Conservation (phyloP, 2,113 vertebrate genomes). For the Rhinichthys klamathensis region DNA sequence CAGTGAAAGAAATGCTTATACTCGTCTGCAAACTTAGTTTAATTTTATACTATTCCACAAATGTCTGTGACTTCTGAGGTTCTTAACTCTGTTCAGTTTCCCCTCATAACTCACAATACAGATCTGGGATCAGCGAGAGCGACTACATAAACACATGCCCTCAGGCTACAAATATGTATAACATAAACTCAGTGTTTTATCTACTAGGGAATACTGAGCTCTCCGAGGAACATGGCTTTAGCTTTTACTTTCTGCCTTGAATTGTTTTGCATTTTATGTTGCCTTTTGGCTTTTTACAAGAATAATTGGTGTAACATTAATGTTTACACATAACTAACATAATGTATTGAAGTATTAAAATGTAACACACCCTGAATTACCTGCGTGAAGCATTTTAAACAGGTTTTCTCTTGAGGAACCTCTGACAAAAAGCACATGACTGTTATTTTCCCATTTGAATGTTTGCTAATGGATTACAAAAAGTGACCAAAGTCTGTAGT, state of each 20-base stretch:
- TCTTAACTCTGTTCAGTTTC: background rate
- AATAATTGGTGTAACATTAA: background rate
- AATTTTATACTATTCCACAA: background rate
- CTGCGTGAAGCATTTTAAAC: background rate
- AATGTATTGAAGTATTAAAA: background rate
- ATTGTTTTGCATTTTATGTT: too few relatives aligned
- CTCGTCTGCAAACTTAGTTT: background rate
- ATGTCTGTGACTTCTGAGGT: background rate
- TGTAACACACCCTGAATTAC: background rate
- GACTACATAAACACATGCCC: background rate
- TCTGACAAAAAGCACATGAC: background rate
- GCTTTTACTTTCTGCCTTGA: background rate
- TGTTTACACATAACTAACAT: background rate
- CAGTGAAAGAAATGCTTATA: too few relatives aligned
- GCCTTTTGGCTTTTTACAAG: background rate
- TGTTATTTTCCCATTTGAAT: background rate
- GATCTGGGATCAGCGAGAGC: background rate
- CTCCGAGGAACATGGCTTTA: background rate
- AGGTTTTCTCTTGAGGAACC: background rate
- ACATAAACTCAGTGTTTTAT: background rate
- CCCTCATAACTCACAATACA: background rate
- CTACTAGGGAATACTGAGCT: background rate
- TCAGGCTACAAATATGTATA: background rate
- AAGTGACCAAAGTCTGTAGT: constrained; percentile 9
- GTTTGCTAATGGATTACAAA: background rate